These are phyloP conservation scores for Sebastiscus albofasciatus DNA, from an alignment of 2,797 vertebrate species.

Conservation along the genomic window DNA sequence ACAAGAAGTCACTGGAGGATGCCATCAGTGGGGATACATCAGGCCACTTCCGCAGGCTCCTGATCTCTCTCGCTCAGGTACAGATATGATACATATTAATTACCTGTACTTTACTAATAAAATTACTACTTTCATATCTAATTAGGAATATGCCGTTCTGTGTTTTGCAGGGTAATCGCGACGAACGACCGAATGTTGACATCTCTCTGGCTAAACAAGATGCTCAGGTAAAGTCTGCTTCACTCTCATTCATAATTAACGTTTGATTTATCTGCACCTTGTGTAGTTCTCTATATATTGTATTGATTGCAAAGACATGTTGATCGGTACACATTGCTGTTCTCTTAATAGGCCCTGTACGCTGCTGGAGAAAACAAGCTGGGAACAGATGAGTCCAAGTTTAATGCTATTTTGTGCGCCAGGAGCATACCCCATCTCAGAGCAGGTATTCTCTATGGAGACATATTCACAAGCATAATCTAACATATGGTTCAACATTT, in stretches of 20 bases:
- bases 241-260: background rate
- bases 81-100: background rate
- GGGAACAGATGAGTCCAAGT: slow-evolving; percentile 97
- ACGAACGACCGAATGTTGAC: slow-evolving; percentile 90
- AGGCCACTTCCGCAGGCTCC: slow-evolving; percentile 94
- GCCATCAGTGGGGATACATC: slow-evolving; percentile 94
- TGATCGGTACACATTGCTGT: background rate
- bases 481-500: background rate
- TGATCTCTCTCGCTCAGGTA: slow-evolving; percentile 96
- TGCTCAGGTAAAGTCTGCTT: slow-evolving; percentile 87
- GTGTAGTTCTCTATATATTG: background rate
- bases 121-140: background rate
- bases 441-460: slow-evolving; percentile 84
- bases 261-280: background rate
- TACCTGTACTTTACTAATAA: too few relatives aligned
- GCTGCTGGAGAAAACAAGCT: slow-evolving; percentile 96
- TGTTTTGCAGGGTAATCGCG: slow-evolving; percentile 89
- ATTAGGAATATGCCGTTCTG: background rate
- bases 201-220: slow-evolving; percentile 92
- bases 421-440: slow-evolving; percentile 93
- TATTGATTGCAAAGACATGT: background rate
- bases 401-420: slow-evolving; percentile 94
- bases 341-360: slow-evolving; percentile 86
- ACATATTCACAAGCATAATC: background rate
- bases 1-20: slow-evolving; percentile 93